phyloP scores from a whole-genome alignment of 2,888 invertebrate genomes.

The Sturmia bella region DNA sequence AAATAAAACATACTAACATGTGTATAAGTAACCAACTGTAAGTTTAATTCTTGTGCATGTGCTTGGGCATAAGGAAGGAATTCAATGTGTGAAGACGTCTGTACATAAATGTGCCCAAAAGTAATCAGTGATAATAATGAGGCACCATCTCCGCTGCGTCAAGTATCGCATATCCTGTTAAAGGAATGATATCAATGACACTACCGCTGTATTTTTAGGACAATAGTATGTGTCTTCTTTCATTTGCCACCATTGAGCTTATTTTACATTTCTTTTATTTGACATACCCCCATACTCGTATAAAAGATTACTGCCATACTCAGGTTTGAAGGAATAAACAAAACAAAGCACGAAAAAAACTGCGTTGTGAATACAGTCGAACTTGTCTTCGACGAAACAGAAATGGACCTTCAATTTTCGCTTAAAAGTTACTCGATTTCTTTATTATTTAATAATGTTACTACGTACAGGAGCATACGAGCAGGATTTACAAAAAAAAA shows the following conservation, averaged over 20 bases:
- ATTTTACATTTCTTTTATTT: slow-evolving; percentile 35
- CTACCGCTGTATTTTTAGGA: slow-evolving; percentile 26
- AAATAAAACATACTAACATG: slow-evolving; percentile 16
- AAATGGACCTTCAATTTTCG: too few relatives aligned
- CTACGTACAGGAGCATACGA: too few relatives aligned
- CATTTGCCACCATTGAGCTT: slow-evolving; percentile 30
- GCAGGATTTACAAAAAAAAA: too few relatives aligned
- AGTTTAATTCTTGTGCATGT: not conserved
- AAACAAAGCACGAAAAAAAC: too few relatives aligned
- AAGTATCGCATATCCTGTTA: slow-evolving; percentile 70
- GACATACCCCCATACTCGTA: not conserved
- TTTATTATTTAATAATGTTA: too few relatives aligned
- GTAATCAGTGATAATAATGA: slow-evolving; percentile 75
- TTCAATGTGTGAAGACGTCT: not conserved
- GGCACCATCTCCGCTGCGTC: slow-evolving; percentile 71
- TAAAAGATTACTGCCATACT: not conserved
- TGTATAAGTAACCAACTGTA: not conserved
- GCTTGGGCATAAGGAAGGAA: not conserved
- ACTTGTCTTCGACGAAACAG: too few relatives aligned
- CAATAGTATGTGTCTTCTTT: slow-evolving; percentile 22
- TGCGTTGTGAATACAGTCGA: too few relatives aligned
- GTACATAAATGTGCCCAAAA: slow-evolving; percentile 55
- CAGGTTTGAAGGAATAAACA: not conserved
- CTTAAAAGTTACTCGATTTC: too few relatives aligned
- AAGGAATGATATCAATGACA: slow-evolving; percentile 67